Evolutionary conservation across 1,140 invertebrate species (phyloP).

Genomic region (Sycophaga agraensis): DNA sequence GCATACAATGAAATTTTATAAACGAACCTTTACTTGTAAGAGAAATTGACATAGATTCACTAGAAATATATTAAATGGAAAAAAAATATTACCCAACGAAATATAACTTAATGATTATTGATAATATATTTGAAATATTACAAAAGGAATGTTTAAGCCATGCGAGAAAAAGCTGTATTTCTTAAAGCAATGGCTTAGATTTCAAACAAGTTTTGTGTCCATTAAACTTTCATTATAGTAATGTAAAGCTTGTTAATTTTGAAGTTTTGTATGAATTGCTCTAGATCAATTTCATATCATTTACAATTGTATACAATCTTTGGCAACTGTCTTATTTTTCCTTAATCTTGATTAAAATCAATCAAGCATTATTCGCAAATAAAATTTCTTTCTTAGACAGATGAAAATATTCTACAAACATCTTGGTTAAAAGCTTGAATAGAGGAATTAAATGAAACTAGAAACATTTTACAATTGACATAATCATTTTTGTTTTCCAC

Average conservation of each 20-base stretch:
- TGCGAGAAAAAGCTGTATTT: too few relatives aligned
- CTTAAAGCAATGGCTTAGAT: too few relatives aligned
- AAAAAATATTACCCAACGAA: neutral
- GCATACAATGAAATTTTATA: too few relatives aligned
- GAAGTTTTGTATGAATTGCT: neutral
- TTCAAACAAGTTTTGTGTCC: too few relatives aligned
- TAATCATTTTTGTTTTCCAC: neutral
- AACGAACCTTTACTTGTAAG: too few relatives aligned
- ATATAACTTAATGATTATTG: neutral
- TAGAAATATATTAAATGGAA: too few relatives aligned
- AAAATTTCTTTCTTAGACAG: neutral
- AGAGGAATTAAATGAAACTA: slow-evolving; percentile 4
- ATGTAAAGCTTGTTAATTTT: neutral
- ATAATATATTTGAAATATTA: too few relatives aligned
- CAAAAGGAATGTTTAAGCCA: slow-evolving; percentile 9
- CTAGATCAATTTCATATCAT: neutral
- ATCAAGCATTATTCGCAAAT: slow-evolving; percentile 12
- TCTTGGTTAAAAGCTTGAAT: neutral
- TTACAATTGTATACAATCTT: slow-evolving; percentile 31
- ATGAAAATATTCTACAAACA: neutral
- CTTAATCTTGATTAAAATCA: slow-evolving; percentile 24
- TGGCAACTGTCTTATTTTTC: slow-evolving; percentile 25
- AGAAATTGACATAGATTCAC: too few relatives aligned
- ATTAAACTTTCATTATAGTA: too few relatives aligned
- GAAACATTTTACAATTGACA: neutral